These are phyloP conservation scores for Zaprionus tsacasi DNA, from an alignment of 1,140 invertebrate species.

Conservation along the genomic window DNA sequence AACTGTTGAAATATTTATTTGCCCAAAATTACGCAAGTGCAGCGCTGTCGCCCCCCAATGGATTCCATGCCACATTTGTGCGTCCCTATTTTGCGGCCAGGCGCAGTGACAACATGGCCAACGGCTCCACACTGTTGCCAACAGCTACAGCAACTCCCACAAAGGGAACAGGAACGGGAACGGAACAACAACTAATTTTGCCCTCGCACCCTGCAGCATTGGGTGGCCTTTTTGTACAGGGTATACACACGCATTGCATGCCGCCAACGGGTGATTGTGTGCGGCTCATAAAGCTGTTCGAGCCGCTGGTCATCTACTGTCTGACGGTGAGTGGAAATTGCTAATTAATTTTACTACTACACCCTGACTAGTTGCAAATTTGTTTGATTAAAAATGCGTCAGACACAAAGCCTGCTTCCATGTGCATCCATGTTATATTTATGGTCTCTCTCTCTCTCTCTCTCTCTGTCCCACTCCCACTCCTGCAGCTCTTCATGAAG, in stretches of 20 bases:
- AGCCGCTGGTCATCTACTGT: constrained; percentile 94
- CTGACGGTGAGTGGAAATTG: constrained; percentile 86
- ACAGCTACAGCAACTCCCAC: constrained; percentile 46
- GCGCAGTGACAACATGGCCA: constrained; percentile 30
- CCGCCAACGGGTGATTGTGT: constrained; percentile 66
- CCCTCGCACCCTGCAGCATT: constrained; percentile 39
- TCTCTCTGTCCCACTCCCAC: background rate
- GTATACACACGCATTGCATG: constrained; percentile 58
- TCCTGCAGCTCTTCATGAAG: constrained; percentile 89
- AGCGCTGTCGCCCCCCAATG: constrained; percentile 44
- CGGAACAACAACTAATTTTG: constrained; percentile 56
- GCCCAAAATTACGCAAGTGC: constrained; percentile 88
- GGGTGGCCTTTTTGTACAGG: constrained; percentile 70
- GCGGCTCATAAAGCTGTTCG: constrained; percentile 91
- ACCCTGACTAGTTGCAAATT: constrained; percentile 60
- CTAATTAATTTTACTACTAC: constrained; percentile 72
- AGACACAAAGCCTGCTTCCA: constrained; percentile 55
- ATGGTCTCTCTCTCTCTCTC: constrained; percentile 58
- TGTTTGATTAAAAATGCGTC: constrained; percentile 80
- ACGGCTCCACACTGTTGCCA: constrained; percentile 49
- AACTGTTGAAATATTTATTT: constrained; percentile 92
- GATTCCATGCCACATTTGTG: constrained; percentile 65
- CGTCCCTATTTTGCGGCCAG: constrained; percentile 75
- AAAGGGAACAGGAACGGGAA: constrained; percentile 14
- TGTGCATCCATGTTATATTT: constrained; percentile 63